Conservation (phyloP, 2,113 vertebrate genomes). For the Nibea coibor region DNA sequence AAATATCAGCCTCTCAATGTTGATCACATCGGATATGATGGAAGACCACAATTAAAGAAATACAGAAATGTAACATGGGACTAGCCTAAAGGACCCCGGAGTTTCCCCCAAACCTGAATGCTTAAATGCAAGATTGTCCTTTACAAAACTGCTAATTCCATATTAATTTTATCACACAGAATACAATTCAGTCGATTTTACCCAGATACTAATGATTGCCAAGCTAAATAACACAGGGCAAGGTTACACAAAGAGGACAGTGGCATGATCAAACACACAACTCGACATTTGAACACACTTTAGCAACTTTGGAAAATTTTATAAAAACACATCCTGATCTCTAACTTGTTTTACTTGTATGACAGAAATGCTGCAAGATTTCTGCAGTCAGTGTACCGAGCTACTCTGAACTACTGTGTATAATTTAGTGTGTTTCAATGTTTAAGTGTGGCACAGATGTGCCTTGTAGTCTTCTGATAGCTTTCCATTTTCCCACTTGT, state of each 20-base stretch:
- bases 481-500: not conserved
- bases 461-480: not conserved
- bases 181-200: conserved; percentile 3
- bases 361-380: not conserved
- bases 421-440: not conserved
- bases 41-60: not conserved
- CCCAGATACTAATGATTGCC: not conserved
- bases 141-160: not conserved
- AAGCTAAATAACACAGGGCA: conserved; percentile 36
- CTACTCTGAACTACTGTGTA: not conserved
- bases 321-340: not conserved
- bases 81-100: too few relatives aligned
- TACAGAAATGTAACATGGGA: not conserved
- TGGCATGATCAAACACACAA: not conserved
- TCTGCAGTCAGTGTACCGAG: not conserved
- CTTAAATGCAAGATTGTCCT: not conserved
- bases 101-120: not conserved
- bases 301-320: not conserved
- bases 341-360: not conserved
- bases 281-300: not conserved
- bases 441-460: not conserved
- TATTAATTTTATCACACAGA: not conserved
- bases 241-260: conserved; percentile 27
- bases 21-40: not conserved
- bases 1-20: not conserved